phyloP scores from a whole-genome alignment of 2,797 vertebrate species.

The Coracias cyanogaster region DNA sequence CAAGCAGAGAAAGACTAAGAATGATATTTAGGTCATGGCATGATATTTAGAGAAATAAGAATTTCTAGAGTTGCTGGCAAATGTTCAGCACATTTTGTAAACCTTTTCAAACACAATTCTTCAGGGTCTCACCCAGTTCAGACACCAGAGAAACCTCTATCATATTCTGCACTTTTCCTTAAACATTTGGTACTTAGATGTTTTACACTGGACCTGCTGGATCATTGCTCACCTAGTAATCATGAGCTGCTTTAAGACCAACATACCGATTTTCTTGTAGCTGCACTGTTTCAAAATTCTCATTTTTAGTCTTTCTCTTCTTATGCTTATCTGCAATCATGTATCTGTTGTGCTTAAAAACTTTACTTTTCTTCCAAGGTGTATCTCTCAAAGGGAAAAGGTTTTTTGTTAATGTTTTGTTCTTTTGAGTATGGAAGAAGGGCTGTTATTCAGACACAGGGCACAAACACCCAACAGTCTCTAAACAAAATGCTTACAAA shows the following conservation, averaged over 20 bases:
- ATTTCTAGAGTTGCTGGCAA: background rate
- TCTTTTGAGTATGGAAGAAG: background rate
- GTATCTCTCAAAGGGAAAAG: background rate
- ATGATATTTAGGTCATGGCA: background rate
- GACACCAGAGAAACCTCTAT: background rate
- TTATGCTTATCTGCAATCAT: background rate
- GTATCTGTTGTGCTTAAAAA: background rate
- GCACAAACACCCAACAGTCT: background rate
- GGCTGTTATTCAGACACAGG: background rate
- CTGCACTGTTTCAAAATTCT: background rate
- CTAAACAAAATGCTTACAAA: background rate
- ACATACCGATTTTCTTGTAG: background rate
- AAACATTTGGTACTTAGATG: background rate
- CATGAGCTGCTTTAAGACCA: background rate
- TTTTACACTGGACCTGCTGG: background rate
- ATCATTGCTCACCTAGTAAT: background rate
- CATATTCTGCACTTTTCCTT: accelerated
- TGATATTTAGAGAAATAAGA: background rate
- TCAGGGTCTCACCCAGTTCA: background rate
- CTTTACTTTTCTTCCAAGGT: background rate
- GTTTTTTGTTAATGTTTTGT: background rate
- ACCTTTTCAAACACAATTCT: background rate
- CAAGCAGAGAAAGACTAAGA: background rate
- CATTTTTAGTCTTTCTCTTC: background rate
- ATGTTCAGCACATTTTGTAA: background rate